These are phyloP conservation scores for Meghimatium bilineatum DNA, from an alignment of 2,888 invertebrate species.

Conservation along the genomic window DNA sequence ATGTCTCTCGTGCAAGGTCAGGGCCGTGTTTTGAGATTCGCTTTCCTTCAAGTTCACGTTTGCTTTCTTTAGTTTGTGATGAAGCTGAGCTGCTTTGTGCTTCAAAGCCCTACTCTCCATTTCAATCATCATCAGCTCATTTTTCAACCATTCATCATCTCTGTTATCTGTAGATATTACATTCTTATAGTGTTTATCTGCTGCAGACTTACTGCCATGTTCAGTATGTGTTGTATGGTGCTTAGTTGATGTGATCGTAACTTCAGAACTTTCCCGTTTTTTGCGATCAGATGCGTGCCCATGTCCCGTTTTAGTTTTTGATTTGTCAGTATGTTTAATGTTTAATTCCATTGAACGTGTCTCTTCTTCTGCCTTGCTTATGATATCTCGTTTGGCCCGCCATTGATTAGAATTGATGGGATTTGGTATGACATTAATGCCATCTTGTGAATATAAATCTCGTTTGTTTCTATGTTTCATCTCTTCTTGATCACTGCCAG, in stretches of 20 bases:
- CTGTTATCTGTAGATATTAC: not conserved
- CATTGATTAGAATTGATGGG: not conserved
- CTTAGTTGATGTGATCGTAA: not conserved
- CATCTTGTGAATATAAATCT: not conserved
- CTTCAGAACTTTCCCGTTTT: not conserved
- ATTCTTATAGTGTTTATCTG: not conserved
- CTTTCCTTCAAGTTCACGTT: not conserved
- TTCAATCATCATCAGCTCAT: constrained; percentile 25
- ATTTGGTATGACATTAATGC: not conserved
- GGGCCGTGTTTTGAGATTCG: not conserved
- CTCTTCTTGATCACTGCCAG: not conserved
- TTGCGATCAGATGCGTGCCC: not conserved
- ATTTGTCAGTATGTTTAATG: not conserved
- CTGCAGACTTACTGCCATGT: not conserved
- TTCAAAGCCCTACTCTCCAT: constrained; percentile 15
- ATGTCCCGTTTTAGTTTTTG: not conserved
- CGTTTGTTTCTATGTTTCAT: not conserved
- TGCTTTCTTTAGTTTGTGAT: constrained; percentile 5
- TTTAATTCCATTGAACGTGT: not conserved
- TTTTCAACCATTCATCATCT: constrained; percentile 8
- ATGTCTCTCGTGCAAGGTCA: not conserved
- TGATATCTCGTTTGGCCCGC: not conserved
- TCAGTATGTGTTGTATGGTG: not conserved
- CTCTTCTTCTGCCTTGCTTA: not conserved
- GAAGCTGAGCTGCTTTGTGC: constrained; percentile 19